A percentile compares a stretch with the other conserved stretches of the same genome.
phyloP scores from a whole-genome alignment of 2,797 vertebrate species.

The Microhierax caerulescens region DNA sequence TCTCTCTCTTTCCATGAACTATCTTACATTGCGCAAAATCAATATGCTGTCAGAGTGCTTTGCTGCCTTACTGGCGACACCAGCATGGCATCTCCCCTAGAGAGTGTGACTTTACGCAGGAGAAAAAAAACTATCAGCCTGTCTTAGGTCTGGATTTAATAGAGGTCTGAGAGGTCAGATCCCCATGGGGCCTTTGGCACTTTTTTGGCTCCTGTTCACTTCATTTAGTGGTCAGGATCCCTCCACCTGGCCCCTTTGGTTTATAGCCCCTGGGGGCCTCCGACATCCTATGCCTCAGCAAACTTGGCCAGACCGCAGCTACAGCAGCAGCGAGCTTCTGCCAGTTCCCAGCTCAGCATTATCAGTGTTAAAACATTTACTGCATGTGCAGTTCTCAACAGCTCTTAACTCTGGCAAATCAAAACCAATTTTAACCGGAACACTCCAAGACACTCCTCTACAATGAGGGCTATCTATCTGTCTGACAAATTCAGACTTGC shows the following conservation, averaged over 20 bases:
- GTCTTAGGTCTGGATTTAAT: neutral
- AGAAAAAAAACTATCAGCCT: neutral
- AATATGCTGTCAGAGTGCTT: slow-evolving; percentile 22
- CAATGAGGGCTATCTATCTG: slow-evolving; percentile 9
- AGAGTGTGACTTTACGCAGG: neutral
- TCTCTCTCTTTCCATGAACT: slow-evolving; percentile 16
- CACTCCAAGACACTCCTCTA: slow-evolving; percentile 51
- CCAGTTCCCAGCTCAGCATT: slow-evolving; percentile 36
- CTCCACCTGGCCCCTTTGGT: neutral
- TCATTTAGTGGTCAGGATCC: neutral
- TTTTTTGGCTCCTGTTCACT: neutral
- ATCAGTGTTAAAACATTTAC: slow-evolving; percentile 60
- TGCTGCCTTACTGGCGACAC: neutral
- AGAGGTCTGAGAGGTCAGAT: neutral
- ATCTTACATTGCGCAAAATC: neutral
- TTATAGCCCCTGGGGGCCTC: neutral
- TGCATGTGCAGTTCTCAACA: slow-evolving; percentile 50
- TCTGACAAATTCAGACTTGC: slow-evolving; percentile 49
- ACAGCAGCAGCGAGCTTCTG: neutral
- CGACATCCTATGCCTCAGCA: neutral
- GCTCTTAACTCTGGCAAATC: slow-evolving; percentile 60
- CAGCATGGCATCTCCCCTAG: neutral
- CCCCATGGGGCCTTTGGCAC: neutral
- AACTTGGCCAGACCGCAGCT: neutral
- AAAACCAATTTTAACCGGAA: slow-evolving; percentile 64